Conservation (phyloP, 2,113 vertebrate species). For the Dolichotis patagonum region DNA sequence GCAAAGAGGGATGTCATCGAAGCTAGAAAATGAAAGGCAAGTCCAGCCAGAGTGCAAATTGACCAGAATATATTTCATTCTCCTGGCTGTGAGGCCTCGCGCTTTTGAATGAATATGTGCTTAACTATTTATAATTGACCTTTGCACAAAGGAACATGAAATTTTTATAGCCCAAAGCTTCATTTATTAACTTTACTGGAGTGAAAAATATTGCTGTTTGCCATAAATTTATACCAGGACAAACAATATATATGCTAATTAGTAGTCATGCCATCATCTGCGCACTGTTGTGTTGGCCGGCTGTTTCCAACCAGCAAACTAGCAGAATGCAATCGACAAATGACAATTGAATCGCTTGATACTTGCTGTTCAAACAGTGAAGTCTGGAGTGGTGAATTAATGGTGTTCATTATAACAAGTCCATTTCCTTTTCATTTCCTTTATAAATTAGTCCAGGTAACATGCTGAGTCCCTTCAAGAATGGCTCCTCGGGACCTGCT, state of each 20-base stretch:
- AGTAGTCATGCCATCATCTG: conserved; percentile 80
- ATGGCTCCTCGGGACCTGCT: conserved; percentile 79
- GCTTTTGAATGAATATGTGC: conserved; percentile 87
- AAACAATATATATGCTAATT: conserved; percentile 94
- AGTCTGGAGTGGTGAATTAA: conserved; percentile 87
- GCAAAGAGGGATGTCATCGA: conserved; percentile 70
- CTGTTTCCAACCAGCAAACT: conserved; percentile 82
- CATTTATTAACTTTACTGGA: conserved; percentile 93
- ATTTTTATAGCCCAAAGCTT: conserved; percentile 91
- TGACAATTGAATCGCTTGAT: conserved; percentile 85
- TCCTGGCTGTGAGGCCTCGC: conserved; percentile 72
- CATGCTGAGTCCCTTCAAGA: conserved; percentile 84
- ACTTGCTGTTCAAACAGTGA: conserved; percentile 85
- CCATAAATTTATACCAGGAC: conserved; percentile 90
- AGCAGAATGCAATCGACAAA: conserved; percentile 82
- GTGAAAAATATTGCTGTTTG: conserved; percentile 92
- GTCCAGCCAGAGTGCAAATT: conserved; percentile 81
- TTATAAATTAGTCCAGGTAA: conserved; percentile 86
- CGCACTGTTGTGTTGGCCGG: conserved; percentile 79
- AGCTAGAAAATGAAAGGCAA: conserved; percentile 69
- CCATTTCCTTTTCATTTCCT: conserved; percentile 89
- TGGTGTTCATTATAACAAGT: conserved; percentile 87
- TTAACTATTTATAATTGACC: conserved; percentile 93
- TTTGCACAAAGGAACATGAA: conserved; percentile 91
- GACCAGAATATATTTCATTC: conserved; percentile 84